Conservation (phyloP, 2,113 vertebrate species). For the Campylomormyrus tamandua region DNA sequence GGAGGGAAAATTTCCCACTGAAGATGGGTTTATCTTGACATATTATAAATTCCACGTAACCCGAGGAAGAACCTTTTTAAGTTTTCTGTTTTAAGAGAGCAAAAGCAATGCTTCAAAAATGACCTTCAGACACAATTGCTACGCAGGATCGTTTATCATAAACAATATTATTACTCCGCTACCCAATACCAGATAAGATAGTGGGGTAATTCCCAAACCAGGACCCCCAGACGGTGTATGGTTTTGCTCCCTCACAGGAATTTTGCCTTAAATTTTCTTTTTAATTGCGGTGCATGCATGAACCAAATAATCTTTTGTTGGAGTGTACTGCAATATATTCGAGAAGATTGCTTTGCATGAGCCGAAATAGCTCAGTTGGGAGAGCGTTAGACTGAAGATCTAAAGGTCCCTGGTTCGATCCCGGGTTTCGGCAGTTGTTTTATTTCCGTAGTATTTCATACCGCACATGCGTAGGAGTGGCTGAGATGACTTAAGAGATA, state of each 20-base stretch:
- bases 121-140: neutral
- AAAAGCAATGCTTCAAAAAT: neutral
- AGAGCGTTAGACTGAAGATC: constrained; percentile 46
- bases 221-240: neutral
- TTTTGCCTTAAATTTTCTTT: neutral
- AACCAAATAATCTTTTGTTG: neutral
- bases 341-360: fast-evolving
- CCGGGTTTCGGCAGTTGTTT: constrained; percentile 41
- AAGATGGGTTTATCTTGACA: neutral
- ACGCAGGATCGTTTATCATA: neutral
- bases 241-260: neutral
- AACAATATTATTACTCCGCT: neutral
- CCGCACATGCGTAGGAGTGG: neutral
- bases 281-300: fast-evolving
- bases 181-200: neutral
- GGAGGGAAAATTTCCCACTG: neutral
- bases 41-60: neutral
- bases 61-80: neutral
- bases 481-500: neutral
- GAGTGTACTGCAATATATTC: neutral
- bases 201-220: neutral
- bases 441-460: neutral
- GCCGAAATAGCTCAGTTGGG: constrained; percentile 63
- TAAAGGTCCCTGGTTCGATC: constrained; percentile 46
- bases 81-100: neutral